These are phyloP conservation scores for Acrossocheilus wenchowensis DNA, from an alignment of 2,797 vertebrate genomes.

Conservation along the genomic window DNA sequence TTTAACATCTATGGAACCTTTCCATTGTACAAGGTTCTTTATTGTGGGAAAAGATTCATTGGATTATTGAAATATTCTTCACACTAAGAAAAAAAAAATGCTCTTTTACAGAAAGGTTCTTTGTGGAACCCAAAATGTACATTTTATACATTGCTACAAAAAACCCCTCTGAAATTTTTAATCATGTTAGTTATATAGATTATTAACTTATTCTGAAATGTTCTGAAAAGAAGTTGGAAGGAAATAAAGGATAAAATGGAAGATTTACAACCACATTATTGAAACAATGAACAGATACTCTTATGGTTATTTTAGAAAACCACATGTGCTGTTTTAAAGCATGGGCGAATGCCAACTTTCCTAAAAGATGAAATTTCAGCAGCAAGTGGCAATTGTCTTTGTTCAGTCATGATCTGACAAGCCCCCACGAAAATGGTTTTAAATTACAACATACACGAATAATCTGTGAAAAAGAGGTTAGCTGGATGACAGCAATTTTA, in stretches of 20 bases:
- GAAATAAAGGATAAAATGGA: neutral
- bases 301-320: neutral
- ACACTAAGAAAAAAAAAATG: neutral
- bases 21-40: neutral
- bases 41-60: neutral
- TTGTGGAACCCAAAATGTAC: neutral
- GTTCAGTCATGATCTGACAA: slow-evolving; percentile 36
- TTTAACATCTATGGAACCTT: neutral
- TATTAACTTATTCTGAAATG: neutral
- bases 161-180: neutral
- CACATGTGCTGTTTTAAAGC: neutral
- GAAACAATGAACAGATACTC: neutral
- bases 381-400: slow-evolving; percentile 27
- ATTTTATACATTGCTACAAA: neutral
- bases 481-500: slow-evolving; percentile 53
- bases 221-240: neutral
- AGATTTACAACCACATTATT: neutral
- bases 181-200: neutral
- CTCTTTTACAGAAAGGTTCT: neutral
- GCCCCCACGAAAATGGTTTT: slow-evolving; percentile 37
- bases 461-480: slow-evolving; percentile 31
- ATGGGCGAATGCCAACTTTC: neutral
- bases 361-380: slow-evolving; percentile 26
- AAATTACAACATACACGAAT: slow-evolving; percentile 43
- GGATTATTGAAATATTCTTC: neutral